Base-by-base conservation (phyloP, 92 coral and sea anemone genomes). In the Actinostola sp. region DNA sequence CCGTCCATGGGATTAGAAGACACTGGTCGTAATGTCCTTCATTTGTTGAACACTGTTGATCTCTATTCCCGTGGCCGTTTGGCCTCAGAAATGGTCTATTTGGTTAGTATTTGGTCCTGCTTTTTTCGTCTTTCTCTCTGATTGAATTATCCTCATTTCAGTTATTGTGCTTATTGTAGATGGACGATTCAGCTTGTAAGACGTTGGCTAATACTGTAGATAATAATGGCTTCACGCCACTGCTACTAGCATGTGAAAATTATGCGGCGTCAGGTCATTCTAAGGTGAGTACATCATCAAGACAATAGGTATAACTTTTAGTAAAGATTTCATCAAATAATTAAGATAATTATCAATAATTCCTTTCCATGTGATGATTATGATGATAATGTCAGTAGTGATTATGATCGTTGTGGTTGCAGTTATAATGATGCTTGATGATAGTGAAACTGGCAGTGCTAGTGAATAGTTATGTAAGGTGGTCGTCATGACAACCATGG, bases 211-310 rank as follows among this genome's bases (percentile, higher is more conserved):
- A 68, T 27, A 46, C 45, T 24, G 89, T 86, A 9, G 95, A 89
- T 55, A 82, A 85, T 70, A 82, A 73, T 33, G 95, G 95, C 48
- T 89, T 86, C 54, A 89, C 96, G 0, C 92, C 97, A 8, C 69
- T 90, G 15, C 86, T 90, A 12, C 86, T 77, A 45, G 97, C 92
- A 39, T 90, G 97, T 63, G 97, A 90, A 63, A 66, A 56, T 27
- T 66, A 57, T 78, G 68, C 88, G n/a, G n/a, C n/a, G n/a, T n/a
- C n/a, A n/a, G n/a, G n/a, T n/a, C n/a, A n/a, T n/a, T n/a, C n/a
- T n/a, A 39, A 39, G 45, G 45, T 7, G 45, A 39, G 45, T n/a
- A n/a, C n/a, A n/a, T n/a, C n/a, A n/a, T n/a, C n/a, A n/a, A n/a
- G n/a, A n/a, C n/a, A n/a, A n/a, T n/a, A n/a, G n/a, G n/a, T n/a